Evolutionary conservation across 2,888 invertebrate species (phyloP), one percentile per base, ranked within the genome.

Genomic region (Philonicus albiceps): DNA sequence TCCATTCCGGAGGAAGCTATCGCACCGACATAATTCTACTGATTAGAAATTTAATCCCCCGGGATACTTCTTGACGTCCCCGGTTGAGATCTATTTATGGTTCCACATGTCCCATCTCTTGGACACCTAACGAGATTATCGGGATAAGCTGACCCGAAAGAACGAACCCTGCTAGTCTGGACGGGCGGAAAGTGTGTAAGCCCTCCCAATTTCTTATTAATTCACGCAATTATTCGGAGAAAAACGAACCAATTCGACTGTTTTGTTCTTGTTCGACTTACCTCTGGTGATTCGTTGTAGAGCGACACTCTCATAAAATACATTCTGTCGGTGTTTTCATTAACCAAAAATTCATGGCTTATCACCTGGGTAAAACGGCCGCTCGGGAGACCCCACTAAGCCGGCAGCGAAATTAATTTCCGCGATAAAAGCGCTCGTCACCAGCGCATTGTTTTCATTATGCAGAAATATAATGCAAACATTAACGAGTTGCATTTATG

Each of bases 401-500:
- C 43, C 84, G 72, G 40, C 55, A 55, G 55, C 30, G 43, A 84
- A 84, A 84, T 84, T 84, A 73, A 84, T 73, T 84, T 84, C 40
- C 40, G 73, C 55, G 81, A 81, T 81, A 81, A 81, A 81, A 64
- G 81, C 72, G 73, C 84, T 84, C 84, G 73, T 84, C 84, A 84
- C 73, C 43, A 40, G 73, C 73, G 27, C 84, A 84, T 73, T 73
- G 84, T 84, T 84, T 55, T 40, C 73, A 73, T 84, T 84, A 84
- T 73, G 84, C 84, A 84, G 73, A 72, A 73, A 73, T 73, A 27
- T 73, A 72, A 40, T 43, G 84, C 73, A 84, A 84, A 84, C 84
- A 84, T 84, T 84, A 84, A 84, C 84, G 84, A 84, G 73, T 84
- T 73, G 84, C 72, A 84, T 73, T 84, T 73, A 73, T 84, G 84